Percentiles rank a stretch among this genome's conserved stretches.
Conservation (phyloP, 2,888 invertebrate genomes). For the Smittia aterrima region DNA sequence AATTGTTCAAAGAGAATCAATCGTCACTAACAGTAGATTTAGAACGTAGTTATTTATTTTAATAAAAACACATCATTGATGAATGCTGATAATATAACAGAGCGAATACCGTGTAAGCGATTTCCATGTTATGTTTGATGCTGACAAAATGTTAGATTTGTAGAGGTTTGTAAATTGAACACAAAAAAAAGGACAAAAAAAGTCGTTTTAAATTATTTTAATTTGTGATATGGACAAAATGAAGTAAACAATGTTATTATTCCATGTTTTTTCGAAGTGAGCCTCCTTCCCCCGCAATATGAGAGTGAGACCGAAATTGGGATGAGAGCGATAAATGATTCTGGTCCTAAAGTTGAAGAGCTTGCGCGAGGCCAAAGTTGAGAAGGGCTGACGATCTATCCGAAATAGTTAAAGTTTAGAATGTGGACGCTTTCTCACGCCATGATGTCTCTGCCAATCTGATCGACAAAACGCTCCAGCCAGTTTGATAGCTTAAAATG, state of each 20-base stretch:
- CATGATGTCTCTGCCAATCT: slow-evolving; percentile 4
- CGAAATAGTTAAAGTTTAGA: not conserved
- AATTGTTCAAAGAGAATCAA: too few species aligned
- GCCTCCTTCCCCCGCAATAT: slow-evolving; percentile 45
- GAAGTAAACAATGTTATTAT: slow-evolving; percentile 40
- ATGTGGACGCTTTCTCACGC: not conserved
- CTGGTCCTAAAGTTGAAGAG: slow-evolving; percentile 32
- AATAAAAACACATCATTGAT: not conserved
- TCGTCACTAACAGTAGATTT: slow-evolving; percentile 3
- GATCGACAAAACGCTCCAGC: not conserved
- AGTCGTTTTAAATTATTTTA: slow-evolving; percentile 6
- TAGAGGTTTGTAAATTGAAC: slow-evolving; percentile 4
- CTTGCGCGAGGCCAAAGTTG: not conserved
- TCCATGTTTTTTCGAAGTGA: slow-evolving; percentile 53
- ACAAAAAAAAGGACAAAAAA: not conserved
- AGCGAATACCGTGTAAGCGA: not conserved
- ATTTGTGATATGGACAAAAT: slow-evolving; percentile 16
- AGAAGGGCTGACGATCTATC: slow-evolving; percentile 18
- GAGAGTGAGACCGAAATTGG: slow-evolving; percentile 33
- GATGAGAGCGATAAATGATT: slow-evolving; percentile 4
- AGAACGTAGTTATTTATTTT: not conserved
- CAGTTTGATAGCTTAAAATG: not conserved
- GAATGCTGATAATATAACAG: not conserved
- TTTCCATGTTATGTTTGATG: not conserved
- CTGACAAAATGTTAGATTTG: not conserved